Evolutionary conservation across 2,113 vertebrate genomes (phyloP).

Genomic region (Connochaetes taurinus): DNA sequence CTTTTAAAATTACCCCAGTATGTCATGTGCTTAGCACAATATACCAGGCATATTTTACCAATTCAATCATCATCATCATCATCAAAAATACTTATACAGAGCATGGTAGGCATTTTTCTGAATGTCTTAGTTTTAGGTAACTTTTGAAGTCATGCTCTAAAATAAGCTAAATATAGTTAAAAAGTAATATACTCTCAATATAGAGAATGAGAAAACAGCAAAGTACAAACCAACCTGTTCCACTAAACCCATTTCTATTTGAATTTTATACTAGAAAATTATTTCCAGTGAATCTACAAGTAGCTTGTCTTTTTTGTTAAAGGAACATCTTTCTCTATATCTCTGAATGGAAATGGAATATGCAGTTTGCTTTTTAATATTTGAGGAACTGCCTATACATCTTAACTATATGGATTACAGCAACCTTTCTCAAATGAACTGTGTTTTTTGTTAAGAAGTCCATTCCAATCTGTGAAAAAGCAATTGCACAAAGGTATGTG

Average conservation of each 20-base stretch:
- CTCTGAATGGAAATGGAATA: conserved; percentile 7
- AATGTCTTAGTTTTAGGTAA: background rate
- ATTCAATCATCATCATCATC: background rate
- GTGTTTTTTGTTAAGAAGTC: background rate
- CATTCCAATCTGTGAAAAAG: background rate
- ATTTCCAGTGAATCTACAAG: background rate
- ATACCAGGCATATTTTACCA: background rate
- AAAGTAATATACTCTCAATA: background rate
- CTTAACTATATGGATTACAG: background rate
- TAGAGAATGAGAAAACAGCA: background rate
- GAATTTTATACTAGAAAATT: background rate
- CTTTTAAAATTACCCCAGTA: background rate
- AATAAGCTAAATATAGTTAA: conserved; percentile 2
- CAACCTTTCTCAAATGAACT: background rate
- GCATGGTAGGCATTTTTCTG: background rate
- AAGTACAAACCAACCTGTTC: background rate
- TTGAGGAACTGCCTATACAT: background rate
- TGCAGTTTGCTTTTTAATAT: background rate
- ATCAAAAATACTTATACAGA: background rate
- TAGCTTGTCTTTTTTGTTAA: background rate
- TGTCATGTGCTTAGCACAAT: background rate
- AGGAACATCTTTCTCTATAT: conserved; percentile 17
- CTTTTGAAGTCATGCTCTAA: background rate
- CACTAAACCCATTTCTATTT: background rate
- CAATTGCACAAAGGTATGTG: background rate